These are phyloP conservation scores for Metopolophium dirhodum DNA, from an alignment of 1,140 invertebrate species.

Conservation along the genomic window DNA sequence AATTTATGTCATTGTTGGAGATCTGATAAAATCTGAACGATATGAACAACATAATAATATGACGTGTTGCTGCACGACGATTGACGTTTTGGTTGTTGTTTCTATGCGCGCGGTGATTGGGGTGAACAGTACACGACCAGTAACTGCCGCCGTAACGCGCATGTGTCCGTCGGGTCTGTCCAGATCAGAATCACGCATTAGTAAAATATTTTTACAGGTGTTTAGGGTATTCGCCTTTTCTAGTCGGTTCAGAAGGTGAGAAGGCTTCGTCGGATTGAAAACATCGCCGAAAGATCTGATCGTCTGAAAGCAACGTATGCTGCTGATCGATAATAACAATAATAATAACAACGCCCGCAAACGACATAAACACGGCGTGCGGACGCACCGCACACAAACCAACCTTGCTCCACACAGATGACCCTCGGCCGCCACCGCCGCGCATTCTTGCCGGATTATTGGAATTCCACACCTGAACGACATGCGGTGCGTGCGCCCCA, in stretches of 20 bases:
- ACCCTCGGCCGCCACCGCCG: conserved; percentile 52
- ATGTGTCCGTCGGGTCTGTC: no score
- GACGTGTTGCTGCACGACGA: no score
- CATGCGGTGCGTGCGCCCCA: conserved; percentile 35
- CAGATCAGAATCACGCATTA: not conserved
- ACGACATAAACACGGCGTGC: not conserved
- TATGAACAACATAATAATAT: not conserved
- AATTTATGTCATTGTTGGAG: not conserved
- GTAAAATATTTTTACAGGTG: not conserved
- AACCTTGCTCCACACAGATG: conserved; percentile 56
- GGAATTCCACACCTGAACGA: conserved; percentile 56
- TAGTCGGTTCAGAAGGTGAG: not conserved
- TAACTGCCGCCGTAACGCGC: no score
- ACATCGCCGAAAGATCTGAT: not conserved
- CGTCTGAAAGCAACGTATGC: not conserved
- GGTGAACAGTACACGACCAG: not conserved
- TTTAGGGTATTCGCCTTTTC: not conserved
- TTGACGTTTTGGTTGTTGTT: not conserved
- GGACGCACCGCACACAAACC: not conserved
- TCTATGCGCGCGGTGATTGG: not conserved
- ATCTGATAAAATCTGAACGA: not conserved
- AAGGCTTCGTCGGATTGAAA: not conserved
- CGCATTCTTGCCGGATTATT: conserved; percentile 55
- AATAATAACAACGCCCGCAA: conserved; percentile 7
- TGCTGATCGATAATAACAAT: not conserved